Evolutionary conservation across 2,113 vertebrate genomes (phyloP).

Genomic region (Lagenorhynchus albirostris): DNA sequence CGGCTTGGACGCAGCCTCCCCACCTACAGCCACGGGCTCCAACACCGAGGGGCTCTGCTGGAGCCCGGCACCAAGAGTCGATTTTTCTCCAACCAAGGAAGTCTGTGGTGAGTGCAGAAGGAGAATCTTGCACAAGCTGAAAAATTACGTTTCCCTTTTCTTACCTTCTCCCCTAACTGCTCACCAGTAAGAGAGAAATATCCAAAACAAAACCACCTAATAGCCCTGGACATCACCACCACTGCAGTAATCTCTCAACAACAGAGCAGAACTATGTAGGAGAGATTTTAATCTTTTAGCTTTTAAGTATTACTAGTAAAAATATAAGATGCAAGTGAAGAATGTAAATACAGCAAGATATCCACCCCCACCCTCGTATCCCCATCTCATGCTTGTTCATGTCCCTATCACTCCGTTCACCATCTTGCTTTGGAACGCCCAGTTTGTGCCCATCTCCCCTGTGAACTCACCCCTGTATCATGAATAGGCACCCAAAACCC

Average conservation of each 20-base stretch:
- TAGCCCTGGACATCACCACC: neutral
- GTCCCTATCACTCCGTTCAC: neutral
- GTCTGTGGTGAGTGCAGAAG: conserved; percentile 72
- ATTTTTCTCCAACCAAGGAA: conserved; percentile 74
- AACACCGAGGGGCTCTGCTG: conserved; percentile 68
- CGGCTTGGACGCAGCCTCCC: conserved; percentile 68
- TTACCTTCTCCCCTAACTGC: neutral
- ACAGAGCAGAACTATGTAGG: neutral
- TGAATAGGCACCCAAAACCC: neutral
- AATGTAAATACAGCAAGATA: neutral
- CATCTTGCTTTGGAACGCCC: neutral
- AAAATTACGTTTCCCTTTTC: neutral
- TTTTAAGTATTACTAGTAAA: neutral
- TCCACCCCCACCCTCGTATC: neutral
- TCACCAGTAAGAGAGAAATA: neutral
- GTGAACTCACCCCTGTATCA: neutral
- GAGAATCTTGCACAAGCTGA: neutral
- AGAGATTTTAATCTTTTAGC: neutral
- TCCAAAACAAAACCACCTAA: neutral
- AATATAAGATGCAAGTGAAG: neutral
- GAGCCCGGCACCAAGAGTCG: conserved; percentile 32
- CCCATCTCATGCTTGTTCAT: neutral
- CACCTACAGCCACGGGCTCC: conserved; percentile 61
- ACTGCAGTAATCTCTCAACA: neutral
- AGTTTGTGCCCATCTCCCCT: neutral